These are phyloP conservation scores for Heterohyrax brucei DNA, from an alignment of 2,797 vertebrate species.

Conservation along the genomic window DNA sequence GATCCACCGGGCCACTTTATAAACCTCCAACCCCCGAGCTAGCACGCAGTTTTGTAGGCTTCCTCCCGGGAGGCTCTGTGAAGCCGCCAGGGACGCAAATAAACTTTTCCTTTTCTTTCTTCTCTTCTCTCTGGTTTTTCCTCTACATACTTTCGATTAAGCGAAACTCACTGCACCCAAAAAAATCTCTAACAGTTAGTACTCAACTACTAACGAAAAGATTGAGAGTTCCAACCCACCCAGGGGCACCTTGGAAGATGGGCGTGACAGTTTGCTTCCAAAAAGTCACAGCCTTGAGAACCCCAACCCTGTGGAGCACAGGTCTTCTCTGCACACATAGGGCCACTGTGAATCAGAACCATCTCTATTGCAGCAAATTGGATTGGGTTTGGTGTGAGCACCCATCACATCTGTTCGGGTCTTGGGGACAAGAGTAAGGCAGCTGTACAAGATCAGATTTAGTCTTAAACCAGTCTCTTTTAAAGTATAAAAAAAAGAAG, in stretches of 20 bases:
- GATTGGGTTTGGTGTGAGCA: not conserved
- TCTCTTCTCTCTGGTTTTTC: no score
- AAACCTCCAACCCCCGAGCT: no score
- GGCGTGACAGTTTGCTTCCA: not conserved
- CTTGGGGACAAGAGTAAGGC: not conserved
- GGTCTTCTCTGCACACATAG: not conserved
- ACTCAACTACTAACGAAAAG: not conserved
- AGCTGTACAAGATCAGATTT: accelerated
- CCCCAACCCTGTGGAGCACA: not conserved
- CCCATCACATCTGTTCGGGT: not conserved
- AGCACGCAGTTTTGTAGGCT: no score
- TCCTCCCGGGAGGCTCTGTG: no score
- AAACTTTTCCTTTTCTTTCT: no score
- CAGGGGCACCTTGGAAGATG: not conserved
- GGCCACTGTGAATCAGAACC: not conserved
- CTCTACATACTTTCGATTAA: no score
- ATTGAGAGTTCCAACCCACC: not conserved
- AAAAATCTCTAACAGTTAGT: no score
- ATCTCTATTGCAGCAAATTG: not conserved
- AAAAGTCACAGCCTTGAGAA: not conserved
- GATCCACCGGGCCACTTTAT: no score
- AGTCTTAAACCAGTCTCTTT: no score
- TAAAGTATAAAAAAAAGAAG: no score
- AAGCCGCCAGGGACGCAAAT: no score
- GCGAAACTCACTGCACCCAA: no score